Evolutionary conservation across 1,140 invertebrate species (phyloP).

Genomic region (Leptoteleia sp.): DNA sequence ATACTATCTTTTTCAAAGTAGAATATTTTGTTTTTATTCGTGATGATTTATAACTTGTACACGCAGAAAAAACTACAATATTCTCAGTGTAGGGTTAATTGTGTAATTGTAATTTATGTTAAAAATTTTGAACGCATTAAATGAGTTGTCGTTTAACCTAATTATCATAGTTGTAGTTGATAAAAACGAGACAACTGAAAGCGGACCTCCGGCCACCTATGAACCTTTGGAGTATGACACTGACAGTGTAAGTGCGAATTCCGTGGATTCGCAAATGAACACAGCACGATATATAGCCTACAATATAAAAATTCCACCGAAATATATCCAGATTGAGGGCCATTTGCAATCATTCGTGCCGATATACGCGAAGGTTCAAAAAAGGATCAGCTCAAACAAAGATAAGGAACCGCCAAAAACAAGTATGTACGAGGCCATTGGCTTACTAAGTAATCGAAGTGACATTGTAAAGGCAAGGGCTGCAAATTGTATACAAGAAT

Average conservation of each 20-base stretch:
- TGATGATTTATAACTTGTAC: too few relatives aligned
- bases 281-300: slow-evolving; percentile 76
- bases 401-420: slow-evolving; percentile 92
- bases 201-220: slow-evolving; percentile 85
- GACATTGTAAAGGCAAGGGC: slow-evolving; percentile 99
- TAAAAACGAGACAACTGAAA: too few relatives aligned
- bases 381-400: slow-evolving; percentile 81
- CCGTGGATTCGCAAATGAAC: slow-evolving; percentile 76
- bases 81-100: too few relatives aligned
- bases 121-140: too few relatives aligned
- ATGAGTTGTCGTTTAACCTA: too few relatives aligned
- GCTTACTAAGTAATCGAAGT: slow-evolving; percentile 97
- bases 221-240: slow-evolving; percentile 82
- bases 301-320: slow-evolving; percentile 74
- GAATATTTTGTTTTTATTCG: too few relatives aligned
- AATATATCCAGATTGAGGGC: slow-evolving; percentile 87
- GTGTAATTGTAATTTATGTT: too few relatives aligned
- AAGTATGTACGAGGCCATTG: slow-evolving; percentile 98
- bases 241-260: slow-evolving; percentile 80
- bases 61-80: too few relatives aligned
- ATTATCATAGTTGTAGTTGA: too few relatives aligned
- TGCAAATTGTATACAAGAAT: slow-evolving; percentile 98
- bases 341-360: slow-evolving; percentile 84
- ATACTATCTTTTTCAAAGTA: too few relatives aligned
- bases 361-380: slow-evolving; percentile 77